A percentile compares a stretch with the other conserved stretches of the same genome.
These are phyloP conservation scores for Oenanthe oenanthe DNA, from an alignment of 2,113 vertebrate species.

Conservation along the genomic window DNA sequence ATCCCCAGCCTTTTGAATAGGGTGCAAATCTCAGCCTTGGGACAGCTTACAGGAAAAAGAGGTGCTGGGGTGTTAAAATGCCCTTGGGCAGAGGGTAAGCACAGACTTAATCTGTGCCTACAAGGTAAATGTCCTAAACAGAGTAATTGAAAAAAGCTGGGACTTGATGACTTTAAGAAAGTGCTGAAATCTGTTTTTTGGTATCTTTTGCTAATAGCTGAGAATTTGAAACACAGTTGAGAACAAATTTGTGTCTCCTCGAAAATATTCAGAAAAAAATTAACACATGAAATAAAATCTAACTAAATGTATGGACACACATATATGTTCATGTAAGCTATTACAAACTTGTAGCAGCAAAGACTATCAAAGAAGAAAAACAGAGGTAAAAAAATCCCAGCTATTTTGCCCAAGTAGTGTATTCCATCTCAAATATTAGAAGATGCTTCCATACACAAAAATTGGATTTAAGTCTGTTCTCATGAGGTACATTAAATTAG, in stretches of 20 bases:
- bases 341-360: neutral
- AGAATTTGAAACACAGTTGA: neutral
- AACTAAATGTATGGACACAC: neutral
- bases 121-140: neutral
- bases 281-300: neutral
- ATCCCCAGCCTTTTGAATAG: neutral
- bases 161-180: neutral
- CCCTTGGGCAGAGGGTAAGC: neutral
- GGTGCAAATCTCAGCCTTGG: neutral
- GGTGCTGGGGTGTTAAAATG: fast-evolving
- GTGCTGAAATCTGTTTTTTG: neutral
- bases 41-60: neutral
- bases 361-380: neutral
- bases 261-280: neutral
- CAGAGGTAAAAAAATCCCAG: neutral
- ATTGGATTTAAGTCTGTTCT: neutral
- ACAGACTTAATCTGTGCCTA: neutral
- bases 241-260: neutral
- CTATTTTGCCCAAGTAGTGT: neutral
- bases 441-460: neutral
- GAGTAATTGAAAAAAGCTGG: neutral
- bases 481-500: neutral
- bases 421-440: neutral
- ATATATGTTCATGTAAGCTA: neutral
- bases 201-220: neutral